Conservation (phyloP, 1,140 invertebrate species). For the Trachymyrmex cornetzi region DNA sequence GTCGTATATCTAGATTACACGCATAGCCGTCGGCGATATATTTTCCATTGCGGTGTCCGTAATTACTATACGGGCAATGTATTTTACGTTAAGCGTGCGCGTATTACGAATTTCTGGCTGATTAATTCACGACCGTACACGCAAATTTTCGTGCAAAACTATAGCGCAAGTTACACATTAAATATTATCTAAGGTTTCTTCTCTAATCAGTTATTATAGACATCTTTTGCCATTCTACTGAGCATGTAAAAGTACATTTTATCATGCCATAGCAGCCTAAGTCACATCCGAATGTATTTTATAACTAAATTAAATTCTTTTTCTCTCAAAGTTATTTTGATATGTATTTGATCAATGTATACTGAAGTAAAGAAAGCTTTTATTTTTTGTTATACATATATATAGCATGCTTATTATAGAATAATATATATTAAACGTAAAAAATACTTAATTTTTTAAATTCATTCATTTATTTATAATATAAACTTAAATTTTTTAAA, state of each 20-base stretch:
- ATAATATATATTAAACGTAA: conserved; percentile 3
- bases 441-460: background rate
- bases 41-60: conserved; percentile 51
- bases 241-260: background rate
- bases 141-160: background rate
- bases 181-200: background rate
- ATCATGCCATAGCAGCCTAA: background rate
- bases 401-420: background rate
- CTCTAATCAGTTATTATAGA: background rate
- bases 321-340: background rate
- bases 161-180: background rate
- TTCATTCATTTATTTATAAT: conserved; percentile 4
- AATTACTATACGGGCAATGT: conserved; percentile 42
- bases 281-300: background rate
- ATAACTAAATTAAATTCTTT: background rate
- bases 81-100: conserved; percentile 44
- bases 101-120: conserved; percentile 33
- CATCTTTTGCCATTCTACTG: background rate
- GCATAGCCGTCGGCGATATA: conserved; percentile 45
- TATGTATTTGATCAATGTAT: background rate
- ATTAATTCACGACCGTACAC: conserved; percentile 31
- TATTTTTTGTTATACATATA: background rate
- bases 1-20: conserved; percentile 53
- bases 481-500: background rate
- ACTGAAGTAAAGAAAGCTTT: background rate